Base-by-base conservation (phyloP, 2,113 vertebrate genomes). In the Megaceryle torquata region DNA sequence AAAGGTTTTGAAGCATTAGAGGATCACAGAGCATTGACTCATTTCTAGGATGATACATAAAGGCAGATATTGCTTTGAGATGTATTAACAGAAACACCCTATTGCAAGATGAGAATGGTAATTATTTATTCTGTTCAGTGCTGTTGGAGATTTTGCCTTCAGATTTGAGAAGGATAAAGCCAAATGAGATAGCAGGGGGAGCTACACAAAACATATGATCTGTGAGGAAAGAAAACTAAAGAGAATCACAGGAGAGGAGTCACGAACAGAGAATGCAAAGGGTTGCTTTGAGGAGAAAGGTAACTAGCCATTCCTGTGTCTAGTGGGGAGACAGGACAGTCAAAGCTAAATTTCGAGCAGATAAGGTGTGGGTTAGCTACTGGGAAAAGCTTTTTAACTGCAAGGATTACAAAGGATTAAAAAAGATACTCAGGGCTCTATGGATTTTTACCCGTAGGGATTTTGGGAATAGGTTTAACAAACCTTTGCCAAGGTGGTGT, bases 401-500 rank as follows among this genome's bases (percentile, higher is more conserved):
- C 37, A 79, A 85, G 84, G 74, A 91, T 95, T 96, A 89, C 84
- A 91, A 95, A 89, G 51, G 75, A 94, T 94, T 93, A 54, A 46
- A 78, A 89, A 56, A 76, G 35, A 59, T 72, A 82, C 43, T 76
- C 5, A 0, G 15, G 22, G 26, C 33, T 95, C 33, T 65, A 12
- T 41, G 70, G 51, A 48, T 84, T 89, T 87, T 85, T 54, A 68
- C 44, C 39, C 33, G 28, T 9, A 79, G 61, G 61, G 77, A 85
- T 87, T 92, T 92, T 2, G 41, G 28, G 48, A 89, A 87, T 33
- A 76, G 61, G 77, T 72, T 91, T 87, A 91, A 94, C 26, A 82
- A 69, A 72, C 43, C 48, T 91, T 79, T 89, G 29, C 70, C 3
- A 2, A 70, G 13, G 41, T 44, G 6, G 33, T 76, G 24, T 69